A percentile compares a stretch with the other conserved stretches of the same genome.
Conservation (phyloP, 2,113 vertebrate species). For the Ammodramus savannarum region DNA sequence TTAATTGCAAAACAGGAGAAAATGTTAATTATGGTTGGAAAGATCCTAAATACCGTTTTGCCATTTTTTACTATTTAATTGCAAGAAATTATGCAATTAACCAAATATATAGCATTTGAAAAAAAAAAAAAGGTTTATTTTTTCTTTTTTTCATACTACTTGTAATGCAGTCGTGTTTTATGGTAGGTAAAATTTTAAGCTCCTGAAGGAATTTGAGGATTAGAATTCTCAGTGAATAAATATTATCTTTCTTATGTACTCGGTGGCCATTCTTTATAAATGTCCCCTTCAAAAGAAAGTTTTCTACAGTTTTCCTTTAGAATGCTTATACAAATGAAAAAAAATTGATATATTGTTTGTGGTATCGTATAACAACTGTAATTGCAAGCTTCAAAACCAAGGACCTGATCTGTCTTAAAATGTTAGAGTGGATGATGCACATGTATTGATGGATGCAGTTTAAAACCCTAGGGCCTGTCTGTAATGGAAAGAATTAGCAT, state of each 20-base stretch:
- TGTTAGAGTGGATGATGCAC: neutral
- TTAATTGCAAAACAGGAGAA: constrained; percentile 57
- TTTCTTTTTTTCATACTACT: neutral
- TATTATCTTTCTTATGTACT: neutral
- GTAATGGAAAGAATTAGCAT: neutral
- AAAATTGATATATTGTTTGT: neutral
- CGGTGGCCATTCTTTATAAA: neutral
- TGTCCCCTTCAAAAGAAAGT: neutral
- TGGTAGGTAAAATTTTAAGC: neutral
- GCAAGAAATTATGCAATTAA: constrained; percentile 19
- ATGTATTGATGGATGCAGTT: neutral
- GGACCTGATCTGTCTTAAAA: neutral
- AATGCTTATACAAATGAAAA: neutral
- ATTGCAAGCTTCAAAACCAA: neutral
- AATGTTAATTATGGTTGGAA: constrained; percentile 55
- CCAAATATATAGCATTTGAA: neutral
- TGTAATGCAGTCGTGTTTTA: neutral
- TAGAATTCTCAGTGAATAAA: neutral
- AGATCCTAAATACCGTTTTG: neutral
- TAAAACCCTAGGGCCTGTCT: neutral
- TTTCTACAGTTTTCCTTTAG: neutral
- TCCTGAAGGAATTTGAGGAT: neutral
- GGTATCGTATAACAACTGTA: neutral
- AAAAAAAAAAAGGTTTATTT: neutral
- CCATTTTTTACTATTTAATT: neutral